Evolutionary conservation across 2,113 vertebrate genomes (phyloP).

Genomic region (Paracanthobrama guichenoti): DNA sequence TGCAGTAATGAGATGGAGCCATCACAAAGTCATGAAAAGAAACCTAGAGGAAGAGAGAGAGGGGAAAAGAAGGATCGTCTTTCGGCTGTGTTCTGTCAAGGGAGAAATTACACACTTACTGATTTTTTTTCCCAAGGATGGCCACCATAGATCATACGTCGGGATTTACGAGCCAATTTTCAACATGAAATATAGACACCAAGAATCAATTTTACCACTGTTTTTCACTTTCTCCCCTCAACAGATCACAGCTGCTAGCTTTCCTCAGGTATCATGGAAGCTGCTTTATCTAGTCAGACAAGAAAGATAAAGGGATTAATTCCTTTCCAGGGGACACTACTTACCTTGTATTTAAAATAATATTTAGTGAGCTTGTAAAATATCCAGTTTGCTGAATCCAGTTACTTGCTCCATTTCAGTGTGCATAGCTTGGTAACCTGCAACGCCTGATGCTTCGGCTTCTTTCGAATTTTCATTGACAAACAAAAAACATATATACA

Average conservation of each 20-base stretch:
- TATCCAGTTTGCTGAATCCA: neutral
- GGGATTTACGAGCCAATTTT: slow-evolving; percentile 99
- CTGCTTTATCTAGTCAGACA: slow-evolving; percentile 17
- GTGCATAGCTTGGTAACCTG: neutral
- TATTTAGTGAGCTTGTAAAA: neutral
- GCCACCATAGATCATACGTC: slow-evolving; percentile 95
- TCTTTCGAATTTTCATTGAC: neutral
- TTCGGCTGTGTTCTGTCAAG: slow-evolving; percentile 96
- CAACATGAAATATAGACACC: slow-evolving; percentile 99
- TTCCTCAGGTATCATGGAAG: slow-evolving; percentile 20
- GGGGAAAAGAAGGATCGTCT: slow-evolving; percentile 92
- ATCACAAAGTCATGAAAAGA: slow-evolving; percentile 66
- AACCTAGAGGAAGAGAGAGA: slow-evolving; percentile 64
- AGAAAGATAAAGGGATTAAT: slow-evolving; percentile 11
- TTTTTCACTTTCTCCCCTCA: slow-evolving; percentile 70
- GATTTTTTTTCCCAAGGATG: slow-evolving; percentile 98
- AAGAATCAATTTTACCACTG: slow-evolving; percentile 88
- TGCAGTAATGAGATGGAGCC: slow-evolving; percentile 89
- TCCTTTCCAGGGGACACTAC: slow-evolving; percentile 7
- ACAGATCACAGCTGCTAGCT: slow-evolving; percentile 43
- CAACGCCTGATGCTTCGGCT: neutral
- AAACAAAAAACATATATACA: neutral
- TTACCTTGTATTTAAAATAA: neutral
- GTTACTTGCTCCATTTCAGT: neutral
- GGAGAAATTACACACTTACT: slow-evolving; percentile 99